phyloP scores from a whole-genome alignment of 2,797 vertebrate species.

The Chaenodraco wilsoni region DNA sequence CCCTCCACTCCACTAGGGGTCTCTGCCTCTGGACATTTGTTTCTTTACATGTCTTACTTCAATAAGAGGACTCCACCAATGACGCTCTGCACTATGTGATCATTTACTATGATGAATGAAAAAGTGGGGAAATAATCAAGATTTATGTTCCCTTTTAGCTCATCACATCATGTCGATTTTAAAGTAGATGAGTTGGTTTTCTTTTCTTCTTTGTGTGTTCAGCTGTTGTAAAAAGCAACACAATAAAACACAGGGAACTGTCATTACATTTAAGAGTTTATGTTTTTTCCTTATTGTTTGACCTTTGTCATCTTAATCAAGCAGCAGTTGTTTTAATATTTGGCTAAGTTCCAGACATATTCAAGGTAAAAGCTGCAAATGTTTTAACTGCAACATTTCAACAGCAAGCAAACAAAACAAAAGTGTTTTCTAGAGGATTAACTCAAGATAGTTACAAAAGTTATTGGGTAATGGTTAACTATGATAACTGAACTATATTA shows the following conservation, averaged over 20 bases:
- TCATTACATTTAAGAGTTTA: background rate
- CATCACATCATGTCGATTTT: background rate
- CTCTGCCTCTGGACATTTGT: conserved; percentile 2
- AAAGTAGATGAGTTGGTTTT: background rate
- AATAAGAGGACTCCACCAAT: background rate
- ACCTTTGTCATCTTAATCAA: background rate
- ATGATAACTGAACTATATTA: background rate
- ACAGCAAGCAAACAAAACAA: background rate
- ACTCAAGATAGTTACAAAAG: background rate
- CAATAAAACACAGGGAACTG: background rate
- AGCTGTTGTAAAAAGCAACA: background rate
- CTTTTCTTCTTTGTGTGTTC: background rate
- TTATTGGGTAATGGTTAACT: background rate
- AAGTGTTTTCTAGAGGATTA: background rate
- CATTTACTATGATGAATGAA: conserved; percentile 31
- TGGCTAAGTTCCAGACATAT: background rate
- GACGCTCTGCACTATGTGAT: conserved; percentile 40
- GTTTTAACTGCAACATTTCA: background rate
- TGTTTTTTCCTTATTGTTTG: background rate
- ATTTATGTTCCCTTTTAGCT: conserved; percentile 2
- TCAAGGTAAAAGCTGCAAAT: background rate
- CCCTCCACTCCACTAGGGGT: no score
- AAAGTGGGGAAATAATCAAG: conserved; percentile 26
- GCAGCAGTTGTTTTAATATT: background rate
- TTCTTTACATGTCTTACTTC: conserved; percentile 12